Evolutionary conservation across 2,797 vertebrate genomes (phyloP).

Genomic region (Potorous gilbertii): DNA sequence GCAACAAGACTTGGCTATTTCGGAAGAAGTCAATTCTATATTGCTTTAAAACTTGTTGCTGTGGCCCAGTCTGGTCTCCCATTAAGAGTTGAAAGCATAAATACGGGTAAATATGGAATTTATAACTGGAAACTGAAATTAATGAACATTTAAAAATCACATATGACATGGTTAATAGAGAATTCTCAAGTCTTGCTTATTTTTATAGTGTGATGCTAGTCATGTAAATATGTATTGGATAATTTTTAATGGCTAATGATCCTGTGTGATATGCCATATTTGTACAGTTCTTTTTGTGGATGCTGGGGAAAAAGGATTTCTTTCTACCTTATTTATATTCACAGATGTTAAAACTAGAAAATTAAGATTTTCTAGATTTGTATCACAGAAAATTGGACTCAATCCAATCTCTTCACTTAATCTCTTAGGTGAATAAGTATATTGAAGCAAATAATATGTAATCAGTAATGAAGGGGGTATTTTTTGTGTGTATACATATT

Average conservation of each 20-base stretch:
- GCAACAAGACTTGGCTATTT: slow-evolving; percentile 98
- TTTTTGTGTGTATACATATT: background rate
- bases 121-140: slow-evolving; percentile 20
- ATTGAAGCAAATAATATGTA: slow-evolving; percentile 45
- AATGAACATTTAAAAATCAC: slow-evolving; percentile 43
- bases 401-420: background rate
- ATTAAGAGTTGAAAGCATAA: slow-evolving; percentile 96
- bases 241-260: slow-evolving; percentile 2
- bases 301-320: slow-evolving; percentile 28
- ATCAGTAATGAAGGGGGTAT: background rate
- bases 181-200: slow-evolving; percentile 45
- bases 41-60: slow-evolving; percentile 98
- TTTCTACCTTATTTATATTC: background rate
- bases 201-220: background rate
- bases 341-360: background rate
- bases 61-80: slow-evolving; percentile 97
- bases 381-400: slow-evolving; percentile 50
- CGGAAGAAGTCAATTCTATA: slow-evolving; percentile 99
- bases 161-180: slow-evolving; percentile 19
- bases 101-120: slow-evolving; percentile 91
- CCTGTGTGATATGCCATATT: slow-evolving; percentile 9
- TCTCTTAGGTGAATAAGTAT: slow-evolving; percentile 32
- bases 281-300: slow-evolving; percentile 41
- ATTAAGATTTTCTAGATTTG: slow-evolving; percentile 12
- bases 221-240: background rate